Conservation (phyloP, 2,113 vertebrate species). For the Pseudorectes ferrugineus region DNA sequence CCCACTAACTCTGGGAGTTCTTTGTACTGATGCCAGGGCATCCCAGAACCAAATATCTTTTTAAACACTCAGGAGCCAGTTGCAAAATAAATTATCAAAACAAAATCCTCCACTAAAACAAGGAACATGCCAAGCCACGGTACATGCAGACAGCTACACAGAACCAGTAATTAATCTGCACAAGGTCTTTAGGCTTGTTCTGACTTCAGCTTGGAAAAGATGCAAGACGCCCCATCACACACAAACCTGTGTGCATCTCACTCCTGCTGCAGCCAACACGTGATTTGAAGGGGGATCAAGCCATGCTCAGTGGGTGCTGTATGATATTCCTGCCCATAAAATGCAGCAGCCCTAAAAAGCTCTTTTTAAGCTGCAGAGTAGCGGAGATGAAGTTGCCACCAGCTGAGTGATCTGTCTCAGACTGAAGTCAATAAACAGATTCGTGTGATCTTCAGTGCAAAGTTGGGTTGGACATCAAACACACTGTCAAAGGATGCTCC, state of each 20-base stretch:
- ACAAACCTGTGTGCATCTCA: background rate
- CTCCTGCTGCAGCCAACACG: rapidly evolving
- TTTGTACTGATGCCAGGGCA: background rate
- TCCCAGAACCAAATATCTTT: background rate
- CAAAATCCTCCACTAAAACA: background rate
- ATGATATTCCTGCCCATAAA: background rate
- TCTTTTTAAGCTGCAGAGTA: background rate
- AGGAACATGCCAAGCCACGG: background rate
- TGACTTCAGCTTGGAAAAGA: background rate
- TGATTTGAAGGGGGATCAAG: background rate
- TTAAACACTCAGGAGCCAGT: background rate
- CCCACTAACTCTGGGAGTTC: background rate
- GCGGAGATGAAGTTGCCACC: background rate
- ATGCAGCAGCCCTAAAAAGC: background rate
- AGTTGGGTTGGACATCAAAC: background rate
- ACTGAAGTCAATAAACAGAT: background rate
- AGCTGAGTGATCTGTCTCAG: background rate
- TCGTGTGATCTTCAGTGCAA: background rate
- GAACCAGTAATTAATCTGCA: background rate
- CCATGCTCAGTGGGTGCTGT: background rate
- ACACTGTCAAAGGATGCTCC: background rate
- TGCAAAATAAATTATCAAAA: background rate
- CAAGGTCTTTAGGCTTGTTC: background rate
- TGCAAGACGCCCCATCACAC: background rate
- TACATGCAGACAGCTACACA: background rate